Evolutionary conservation across 2,888 invertebrate species (phyloP).

Genomic region (Drosophila putrida): DNA sequence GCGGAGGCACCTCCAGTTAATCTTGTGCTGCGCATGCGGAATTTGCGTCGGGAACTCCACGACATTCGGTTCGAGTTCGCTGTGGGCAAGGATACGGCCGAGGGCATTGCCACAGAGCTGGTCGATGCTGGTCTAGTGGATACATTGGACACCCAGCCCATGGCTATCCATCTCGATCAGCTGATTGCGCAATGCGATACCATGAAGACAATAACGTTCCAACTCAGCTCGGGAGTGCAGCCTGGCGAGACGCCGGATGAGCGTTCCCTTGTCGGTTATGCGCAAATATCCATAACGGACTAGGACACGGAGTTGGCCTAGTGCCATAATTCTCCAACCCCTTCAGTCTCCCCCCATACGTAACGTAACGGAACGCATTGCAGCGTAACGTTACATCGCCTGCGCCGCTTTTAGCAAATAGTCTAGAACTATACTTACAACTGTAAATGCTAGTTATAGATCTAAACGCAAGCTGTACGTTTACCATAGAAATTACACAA

Average conservation of each 20-base stretch:
- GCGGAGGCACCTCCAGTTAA: slow-evolving; percentile 88
- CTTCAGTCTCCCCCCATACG: slow-evolving; percentile 17
- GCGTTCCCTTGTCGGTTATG: slow-evolving; percentile 97
- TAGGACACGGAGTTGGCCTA: slow-evolving; percentile 85
- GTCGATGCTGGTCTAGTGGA: slow-evolving; percentile 98
- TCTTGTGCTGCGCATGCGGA: slow-evolving; percentile 95
- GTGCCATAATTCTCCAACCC: slow-evolving; percentile 26
- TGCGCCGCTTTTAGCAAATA: slow-evolving; percentile 50
- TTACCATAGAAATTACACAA: slow-evolving; percentile 42
- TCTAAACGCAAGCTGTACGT: slow-evolving; percentile 47
- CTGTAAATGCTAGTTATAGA: slow-evolving; percentile 72
- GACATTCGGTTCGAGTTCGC: slow-evolving; percentile 99
- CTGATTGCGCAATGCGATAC: slow-evolving; percentile 91
- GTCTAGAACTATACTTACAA: slow-evolving; percentile 61
- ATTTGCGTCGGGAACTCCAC: slow-evolving; percentile 95
- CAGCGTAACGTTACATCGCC: slow-evolving; percentile 29
- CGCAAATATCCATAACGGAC: slow-evolving; percentile 98
- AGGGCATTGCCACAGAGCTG: slow-evolving; percentile 97
- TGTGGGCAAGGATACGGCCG: slow-evolving; percentile 94
- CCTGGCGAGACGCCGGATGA: slow-evolving; percentile 95
- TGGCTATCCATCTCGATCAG: slow-evolving; percentile 96
- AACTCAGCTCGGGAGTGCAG: slow-evolving; percentile 90
- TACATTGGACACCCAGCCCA: slow-evolving; percentile 95
- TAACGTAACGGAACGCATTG: slow-evolving; percentile 9
- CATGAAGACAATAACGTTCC: slow-evolving; percentile 93